A percentile compares a stretch with the other conserved stretches of the same genome.
These are phyloP conservation scores for Umimayanthus chanpuru DNA, from an alignment of 92 coral and sea anemone genomes.

Conservation along the genomic window DNA sequence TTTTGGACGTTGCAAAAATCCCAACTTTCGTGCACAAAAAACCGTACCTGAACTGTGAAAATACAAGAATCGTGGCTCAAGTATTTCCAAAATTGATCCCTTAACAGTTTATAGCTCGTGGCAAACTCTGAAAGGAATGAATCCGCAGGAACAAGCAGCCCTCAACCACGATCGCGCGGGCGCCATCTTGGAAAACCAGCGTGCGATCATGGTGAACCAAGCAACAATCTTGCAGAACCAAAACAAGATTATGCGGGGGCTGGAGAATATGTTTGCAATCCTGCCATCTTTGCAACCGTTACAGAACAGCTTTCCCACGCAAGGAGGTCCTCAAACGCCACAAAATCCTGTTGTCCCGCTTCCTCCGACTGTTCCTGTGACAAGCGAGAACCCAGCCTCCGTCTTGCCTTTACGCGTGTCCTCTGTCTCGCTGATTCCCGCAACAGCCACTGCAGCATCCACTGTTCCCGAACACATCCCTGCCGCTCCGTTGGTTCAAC, in stretches of 20 bases:
- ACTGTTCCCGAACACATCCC: conserved; percentile 43
- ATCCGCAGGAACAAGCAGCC: conserved; percentile 65
- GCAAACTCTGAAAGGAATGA: conserved; percentile 56
- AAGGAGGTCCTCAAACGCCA: conserved; percentile 7
- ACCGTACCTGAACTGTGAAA: not conserved
- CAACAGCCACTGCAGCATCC: conserved; percentile 25
- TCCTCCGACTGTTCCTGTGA: conserved; percentile 1
- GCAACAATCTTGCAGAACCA: conserved; percentile 91
- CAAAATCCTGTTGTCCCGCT: conserved; percentile 29
- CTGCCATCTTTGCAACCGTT: conserved; percentile 66
- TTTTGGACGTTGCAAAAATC: conserved; percentile 18
- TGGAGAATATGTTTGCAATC: conserved; percentile 75
- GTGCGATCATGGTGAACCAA: conserved; percentile 96
- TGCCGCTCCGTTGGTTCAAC: conserved; percentile 27
- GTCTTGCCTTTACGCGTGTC: conserved; percentile 40
- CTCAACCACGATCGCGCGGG: conserved; percentile 86
- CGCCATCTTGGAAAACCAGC: conserved; percentile 99
- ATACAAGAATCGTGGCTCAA: not conserved
- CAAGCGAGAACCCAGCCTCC: conserved; percentile 18
- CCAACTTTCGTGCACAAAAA: not conserved
- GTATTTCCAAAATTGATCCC: conserved; percentile 38
- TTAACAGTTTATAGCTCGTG: conserved; percentile 15
- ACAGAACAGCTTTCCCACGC: conserved; percentile 21
- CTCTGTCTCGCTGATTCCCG: conserved; percentile 46
- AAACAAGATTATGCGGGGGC: conserved; percentile 87